phyloP scores from a whole-genome alignment of 2,113 vertebrate species.

The Engystomops pustulosus region DNA sequence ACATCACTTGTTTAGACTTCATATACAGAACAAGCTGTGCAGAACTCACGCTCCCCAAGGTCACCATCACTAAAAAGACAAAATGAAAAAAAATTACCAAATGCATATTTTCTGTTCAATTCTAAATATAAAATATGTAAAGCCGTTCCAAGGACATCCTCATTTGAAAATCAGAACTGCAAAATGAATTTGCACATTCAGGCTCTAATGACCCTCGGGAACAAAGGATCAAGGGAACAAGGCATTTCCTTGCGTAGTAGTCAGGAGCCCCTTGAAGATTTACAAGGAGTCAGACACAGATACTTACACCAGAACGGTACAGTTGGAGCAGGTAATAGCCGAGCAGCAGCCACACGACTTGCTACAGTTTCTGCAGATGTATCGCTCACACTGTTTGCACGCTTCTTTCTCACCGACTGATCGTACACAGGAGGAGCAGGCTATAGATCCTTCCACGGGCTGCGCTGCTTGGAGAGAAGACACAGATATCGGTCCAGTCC shows the following conservation, averaged over 20 bases:
- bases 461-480: slow-evolving; percentile 59
- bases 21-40: slow-evolving; percentile 71
- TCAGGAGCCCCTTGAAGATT: no score
- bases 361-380: slow-evolving; percentile 71
- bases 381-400: slow-evolving; percentile 70
- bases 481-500: background rate
- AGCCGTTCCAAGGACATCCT: no score
- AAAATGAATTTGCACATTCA: no score
- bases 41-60: slow-evolving; percentile 71
- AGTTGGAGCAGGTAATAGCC: slow-evolving; percentile 66
- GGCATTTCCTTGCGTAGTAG: no score
- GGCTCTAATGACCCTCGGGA: no score
- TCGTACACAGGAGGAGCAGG: slow-evolving; percentile 73
- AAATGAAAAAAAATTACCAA: no score
- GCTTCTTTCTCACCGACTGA: slow-evolving; percentile 64
- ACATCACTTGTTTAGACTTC: slow-evolving; percentile 66
- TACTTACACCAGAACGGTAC: slow-evolving; percentile 74
- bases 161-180: no score
- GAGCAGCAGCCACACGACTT: slow-evolving; percentile 71
- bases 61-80: slow-evolving; percentile 67
- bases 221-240: no score
- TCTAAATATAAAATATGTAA: no score
- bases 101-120: no score
- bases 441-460: slow-evolving; percentile 44
- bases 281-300: no score